Percentiles rank a stretch among this genome's conserved stretches.
These are phyloP conservation scores for Ctenochaetus hawaiiensis DNA, from an alignment of 2,797 vertebrate species.

Conservation along the genomic window DNA sequence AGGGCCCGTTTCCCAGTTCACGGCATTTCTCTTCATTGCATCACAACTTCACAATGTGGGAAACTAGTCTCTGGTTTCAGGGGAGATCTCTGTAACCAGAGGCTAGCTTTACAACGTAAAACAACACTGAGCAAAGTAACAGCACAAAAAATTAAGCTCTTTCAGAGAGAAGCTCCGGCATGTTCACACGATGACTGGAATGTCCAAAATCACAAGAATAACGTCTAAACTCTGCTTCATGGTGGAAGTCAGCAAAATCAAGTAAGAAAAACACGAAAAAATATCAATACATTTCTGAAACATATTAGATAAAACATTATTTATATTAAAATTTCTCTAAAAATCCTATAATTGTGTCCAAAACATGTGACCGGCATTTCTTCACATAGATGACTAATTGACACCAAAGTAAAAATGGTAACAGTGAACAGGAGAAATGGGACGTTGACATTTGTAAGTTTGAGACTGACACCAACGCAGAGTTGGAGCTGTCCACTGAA, in stretches of 20 bases:
- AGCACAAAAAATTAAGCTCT: not conserved
- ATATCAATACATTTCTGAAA: constrained; percentile 65
- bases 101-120: not conserved
- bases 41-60: not conserved
- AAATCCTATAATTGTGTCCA: constrained; percentile 46
- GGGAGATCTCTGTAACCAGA: not conserved
- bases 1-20: not conserved
- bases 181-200: constrained; percentile 44
- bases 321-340: constrained; percentile 75
- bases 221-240: constrained; percentile 24
- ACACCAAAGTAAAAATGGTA: constrained; percentile 50
- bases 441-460: constrained; percentile 30
- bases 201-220: constrained; percentile 51
- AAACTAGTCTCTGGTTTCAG: not conserved
- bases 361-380: constrained; percentile 56
- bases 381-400: constrained; percentile 30
- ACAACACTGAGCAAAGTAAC: not conserved
- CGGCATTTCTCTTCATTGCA: constrained; percentile 12
- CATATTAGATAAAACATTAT: constrained; percentile 73
- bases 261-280: constrained; percentile 52
- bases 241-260: constrained; percentile 46
- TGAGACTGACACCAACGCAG: constrained; percentile 34
- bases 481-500: constrained; percentile 48
- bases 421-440: constrained; percentile 25
- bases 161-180: not conserved